Base-by-base conservation (phyloP, 2,113 vertebrate species). In the Dendropsophus ebraccatus region DNA sequence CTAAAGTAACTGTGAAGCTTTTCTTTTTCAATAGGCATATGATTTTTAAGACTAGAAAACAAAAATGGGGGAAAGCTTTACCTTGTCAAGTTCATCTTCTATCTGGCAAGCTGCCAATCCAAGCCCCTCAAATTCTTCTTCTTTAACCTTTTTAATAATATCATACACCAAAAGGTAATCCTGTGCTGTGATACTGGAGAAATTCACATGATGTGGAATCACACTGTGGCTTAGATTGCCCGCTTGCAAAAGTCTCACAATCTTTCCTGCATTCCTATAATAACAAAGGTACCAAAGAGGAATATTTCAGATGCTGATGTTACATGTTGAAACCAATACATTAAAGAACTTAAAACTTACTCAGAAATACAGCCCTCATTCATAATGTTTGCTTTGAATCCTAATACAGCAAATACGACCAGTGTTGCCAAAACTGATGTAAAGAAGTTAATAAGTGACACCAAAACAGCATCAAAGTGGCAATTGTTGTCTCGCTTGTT, bases 401-500 rank as follows among this genome's bases (percentile, higher is more conserved):
- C 98, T 88, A 99, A 93, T 89, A 99, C 97, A 12, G 97, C 97
- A 89, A 99, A 99, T 91, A 99, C 98, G 91, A 99, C 98, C 93
- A 99, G 89, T 6, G 98, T 99, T 89, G 98, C 98, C 93, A 99
- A 93, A 88, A 99, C 95, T 37, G 97, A 99, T 77, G 97, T 99
- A 93, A 99, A 97, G 94, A 99, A 99, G 89, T 99, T 99, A 93
- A 99, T 97, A 67, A 99, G 96, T 81, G 97, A 96, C 91, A 99
- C 97, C 88, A 99, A 92, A 74, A 99, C 96, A 85, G 97, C 98
- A 76, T 99, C 98, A 21, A 99, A 99, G 92, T 99, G 97, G 93
- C 98, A 99, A 94, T 99, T 99, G 95, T 99, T 99, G 94, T 98
- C 95, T 88, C 96, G 96, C 91, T 98, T 99, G 95, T 99, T 99